phyloP scores from a whole-genome alignment of 2,113 vertebrate genomes.

The Callocephalon fimbriatum region DNA sequence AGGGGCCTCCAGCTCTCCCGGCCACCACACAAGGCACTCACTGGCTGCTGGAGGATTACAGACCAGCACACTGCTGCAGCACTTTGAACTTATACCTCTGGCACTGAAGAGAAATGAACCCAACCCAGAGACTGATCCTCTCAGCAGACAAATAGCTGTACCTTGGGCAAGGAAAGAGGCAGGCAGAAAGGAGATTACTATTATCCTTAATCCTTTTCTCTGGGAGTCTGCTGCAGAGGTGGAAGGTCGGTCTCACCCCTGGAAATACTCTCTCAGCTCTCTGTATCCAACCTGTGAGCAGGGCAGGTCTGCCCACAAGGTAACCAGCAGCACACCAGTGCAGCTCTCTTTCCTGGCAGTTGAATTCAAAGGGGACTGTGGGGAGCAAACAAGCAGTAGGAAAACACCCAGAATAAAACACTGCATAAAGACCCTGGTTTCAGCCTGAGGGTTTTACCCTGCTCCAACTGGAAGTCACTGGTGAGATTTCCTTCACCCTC shows the following conservation, averaged over 20 bases:
- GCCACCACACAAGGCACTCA: background rate
- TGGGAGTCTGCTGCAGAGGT: background rate
- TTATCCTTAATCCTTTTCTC: background rate
- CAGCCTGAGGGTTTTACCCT: background rate
- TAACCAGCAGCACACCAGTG: background rate
- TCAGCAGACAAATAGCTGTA: background rate
- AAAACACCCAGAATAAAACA: background rate
- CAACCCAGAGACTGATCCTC: background rate
- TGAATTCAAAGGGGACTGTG: background rate
- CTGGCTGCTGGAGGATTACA: background rate
- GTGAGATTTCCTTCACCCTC: background rate
- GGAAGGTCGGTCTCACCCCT: background rate
- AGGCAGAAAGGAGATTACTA: background rate
- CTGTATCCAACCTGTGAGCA: background rate
- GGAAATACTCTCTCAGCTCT: background rate
- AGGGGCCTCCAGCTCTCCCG: background rate
- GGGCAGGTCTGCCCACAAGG: background rate
- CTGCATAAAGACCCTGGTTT: background rate
- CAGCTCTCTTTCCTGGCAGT: background rate
- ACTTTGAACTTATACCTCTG: background rate
- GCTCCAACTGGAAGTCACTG: background rate
- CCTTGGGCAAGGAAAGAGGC: background rate
- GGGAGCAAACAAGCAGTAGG: background rate
- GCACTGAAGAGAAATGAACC: background rate
- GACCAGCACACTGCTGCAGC: fast-evolving